Percentiles rank a stretch among this genome's conserved stretches.
Conservation (phyloP, 2,888 invertebrate species). For the Drosophila neotestacea region DNA sequence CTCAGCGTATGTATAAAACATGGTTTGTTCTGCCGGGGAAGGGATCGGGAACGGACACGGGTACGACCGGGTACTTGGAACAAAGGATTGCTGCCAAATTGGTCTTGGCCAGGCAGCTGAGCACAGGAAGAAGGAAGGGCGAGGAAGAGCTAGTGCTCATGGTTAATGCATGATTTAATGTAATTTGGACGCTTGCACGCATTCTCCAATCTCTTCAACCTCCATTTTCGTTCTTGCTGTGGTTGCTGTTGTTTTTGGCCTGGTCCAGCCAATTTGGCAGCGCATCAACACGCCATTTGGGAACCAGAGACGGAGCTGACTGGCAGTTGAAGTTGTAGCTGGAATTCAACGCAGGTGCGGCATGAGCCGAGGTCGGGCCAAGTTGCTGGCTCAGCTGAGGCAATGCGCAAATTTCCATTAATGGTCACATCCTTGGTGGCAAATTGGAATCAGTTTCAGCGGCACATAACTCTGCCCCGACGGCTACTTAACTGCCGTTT, state of each 20-base stretch:
- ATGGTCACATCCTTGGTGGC: constrained; percentile 79
- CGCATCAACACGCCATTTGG: constrained; percentile 82
- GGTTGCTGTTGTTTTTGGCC: constrained; percentile 18
- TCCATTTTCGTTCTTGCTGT: constrained; percentile 2
- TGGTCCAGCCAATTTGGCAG: constrained; percentile 74
- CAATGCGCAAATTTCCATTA: constrained; percentile 77
- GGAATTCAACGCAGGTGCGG: constrained; percentile 42
- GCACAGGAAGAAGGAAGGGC: not conserved
- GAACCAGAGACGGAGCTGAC: constrained; percentile 38
- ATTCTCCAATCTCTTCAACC: constrained; percentile 40
- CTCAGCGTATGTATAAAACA: constrained; percentile 72
- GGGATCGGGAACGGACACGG: not conserved
- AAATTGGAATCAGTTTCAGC: constrained; percentile 73
- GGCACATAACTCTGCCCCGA: constrained; percentile 61
- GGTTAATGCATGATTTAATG: constrained; percentile 83
- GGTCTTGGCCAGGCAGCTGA: constrained; percentile 51
- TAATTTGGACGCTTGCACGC: constrained; percentile 77
- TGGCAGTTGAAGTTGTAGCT: constrained; percentile 13
- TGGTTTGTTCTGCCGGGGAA: constrained; percentile 41
- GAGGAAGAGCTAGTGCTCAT: constrained; percentile 64
- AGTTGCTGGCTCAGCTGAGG: constrained; percentile 53
- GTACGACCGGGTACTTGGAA: constrained; percentile 60
- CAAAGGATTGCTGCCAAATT: constrained; percentile 77
- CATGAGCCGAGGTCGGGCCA: constrained; percentile 6
- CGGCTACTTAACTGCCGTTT: constrained; percentile 69